Percentiles rank a stretch among this genome's conserved stretches.
Evolutionary conservation across 2,888 invertebrate genomes (phyloP).

Genomic region (Argynnis bischoffii): DNA sequence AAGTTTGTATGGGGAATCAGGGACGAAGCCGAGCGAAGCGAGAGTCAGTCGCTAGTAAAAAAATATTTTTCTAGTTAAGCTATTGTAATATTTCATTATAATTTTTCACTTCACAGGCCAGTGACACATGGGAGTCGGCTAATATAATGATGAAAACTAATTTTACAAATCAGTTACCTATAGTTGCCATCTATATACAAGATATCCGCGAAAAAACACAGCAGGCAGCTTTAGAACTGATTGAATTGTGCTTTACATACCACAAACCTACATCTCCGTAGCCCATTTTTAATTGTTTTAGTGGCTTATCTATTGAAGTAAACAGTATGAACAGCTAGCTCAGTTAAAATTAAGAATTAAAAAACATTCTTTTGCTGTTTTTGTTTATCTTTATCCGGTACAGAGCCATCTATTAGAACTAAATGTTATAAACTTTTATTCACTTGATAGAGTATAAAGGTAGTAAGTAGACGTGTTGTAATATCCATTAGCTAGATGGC

Average conservation of each 20-base stretch:
- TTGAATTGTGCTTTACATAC: slow-evolving; percentile 9
- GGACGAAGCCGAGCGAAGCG: too few relatives aligned
- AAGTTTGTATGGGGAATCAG: too few relatives aligned
- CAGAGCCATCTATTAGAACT: too few relatives aligned
- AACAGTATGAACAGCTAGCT: neutral
- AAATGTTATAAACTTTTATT: too few relatives aligned
- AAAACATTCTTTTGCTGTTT: too few relatives aligned
- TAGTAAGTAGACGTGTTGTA: too few relatives aligned
- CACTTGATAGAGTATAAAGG: too few relatives aligned
- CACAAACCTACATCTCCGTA: neutral
- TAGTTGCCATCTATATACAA: neutral
- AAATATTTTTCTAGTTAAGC: too few relatives aligned
- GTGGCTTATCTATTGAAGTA: neutral
- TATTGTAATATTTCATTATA: neutral
- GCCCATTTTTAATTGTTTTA: neutral
- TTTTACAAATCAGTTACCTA: slow-evolving; percentile 4
- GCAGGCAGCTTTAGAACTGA: neutral
- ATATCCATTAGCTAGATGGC: too few relatives aligned
- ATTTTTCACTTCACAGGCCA: neutral
- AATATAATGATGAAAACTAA: slow-evolving; percentile 4
- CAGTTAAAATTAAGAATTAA: neutral
- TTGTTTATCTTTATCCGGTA: too few relatives aligned
- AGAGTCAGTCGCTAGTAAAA: too few relatives aligned
- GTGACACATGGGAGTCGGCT: neutral
- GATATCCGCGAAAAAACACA: neutral